These are phyloP conservation scores for Lasioglossum figueresi DNA, from an alignment of 2,888 invertebrate genomes.

Conservation along the genomic window DNA sequence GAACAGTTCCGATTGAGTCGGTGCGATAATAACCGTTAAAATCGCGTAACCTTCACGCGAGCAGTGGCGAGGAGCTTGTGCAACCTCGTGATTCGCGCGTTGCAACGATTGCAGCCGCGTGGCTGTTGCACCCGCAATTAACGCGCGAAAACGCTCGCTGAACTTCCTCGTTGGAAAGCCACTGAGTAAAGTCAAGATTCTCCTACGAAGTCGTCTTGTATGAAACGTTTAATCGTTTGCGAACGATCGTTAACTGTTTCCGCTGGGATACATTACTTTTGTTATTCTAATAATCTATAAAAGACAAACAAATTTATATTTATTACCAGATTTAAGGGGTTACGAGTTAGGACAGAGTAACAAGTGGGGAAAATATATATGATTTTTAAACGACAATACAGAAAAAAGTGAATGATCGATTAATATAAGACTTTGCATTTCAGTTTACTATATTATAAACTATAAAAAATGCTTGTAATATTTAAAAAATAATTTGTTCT, in stretches of 20 bases:
- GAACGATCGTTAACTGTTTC: neutral
- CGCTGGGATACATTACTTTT: neutral
- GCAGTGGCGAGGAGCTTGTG: neutral
- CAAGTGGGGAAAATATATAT: no score
- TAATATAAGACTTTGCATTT: no score
- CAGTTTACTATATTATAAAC: no score
- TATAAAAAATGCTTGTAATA: no score
- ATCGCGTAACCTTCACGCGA: constrained; percentile 31
- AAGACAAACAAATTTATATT: no score
- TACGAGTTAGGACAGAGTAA: no score
- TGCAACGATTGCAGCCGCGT: neutral
- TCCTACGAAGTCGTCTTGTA: neutral
- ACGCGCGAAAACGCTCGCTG: constrained; percentile 21
- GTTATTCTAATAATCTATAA: no score
- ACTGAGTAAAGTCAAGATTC: constrained; percentile 15
- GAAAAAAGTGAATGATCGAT: no score
- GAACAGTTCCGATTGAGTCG: constrained; percentile 2
- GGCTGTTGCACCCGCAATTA: constrained; percentile 36
- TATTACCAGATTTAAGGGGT: no score
- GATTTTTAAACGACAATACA: no score
- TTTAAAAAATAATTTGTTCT: no score
- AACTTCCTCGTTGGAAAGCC: constrained; percentile 17
- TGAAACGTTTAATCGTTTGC: neutral
- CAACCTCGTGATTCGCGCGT: neutral
- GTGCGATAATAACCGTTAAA: constrained; percentile 1